Base-by-base conservation (phyloP, 2,113 vertebrate species). In the Psittacus erithacus region DNA sequence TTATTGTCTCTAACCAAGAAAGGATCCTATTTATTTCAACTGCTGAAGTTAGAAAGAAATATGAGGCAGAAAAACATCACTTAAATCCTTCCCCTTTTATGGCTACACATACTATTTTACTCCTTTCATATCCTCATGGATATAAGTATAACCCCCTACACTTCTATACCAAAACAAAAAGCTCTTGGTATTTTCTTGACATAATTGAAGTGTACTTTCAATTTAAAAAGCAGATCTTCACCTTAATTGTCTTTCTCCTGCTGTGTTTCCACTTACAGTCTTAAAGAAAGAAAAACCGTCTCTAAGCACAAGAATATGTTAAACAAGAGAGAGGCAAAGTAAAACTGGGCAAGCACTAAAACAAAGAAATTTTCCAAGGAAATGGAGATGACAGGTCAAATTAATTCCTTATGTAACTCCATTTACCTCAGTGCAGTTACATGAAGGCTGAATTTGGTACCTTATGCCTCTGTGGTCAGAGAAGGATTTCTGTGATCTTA, bases 321-420 rank as follows among this genome's bases (percentile, higher is more conserved):
- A 88, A 76, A 67, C 62, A 85, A 94, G 49, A 44, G 57, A 91
- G 69, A 92, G 69, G 68, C 8, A 1, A 95, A 92, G 83, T 60
- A 86, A 68, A 85, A 95, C 94, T 79, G 95, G 93, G 94, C 93
- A 76, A 85, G 53, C 8, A 7, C 62, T 86, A 53, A 92, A 95
- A 23, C 44, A 68, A 90, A 90, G 82, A 88, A 75, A 92, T 95
- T 96, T 94, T 90, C 60, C 75, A 82, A 90, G 94, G 93, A 95
- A 96, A 68, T 88, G 74, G 78, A 89, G 67, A 75, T 92, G 89
- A 90, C 94, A 22, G 65, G 76, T 96, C 89, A 94, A 94, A 97
- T 95, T 93, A 95, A 92, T 96, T 96, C 94, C 96, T 96, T 71
- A 43, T 94, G 88, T 89, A 91, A 94, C 20, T 86, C 60, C 47